phyloP scores from a whole-genome alignment of 2,797 vertebrate genomes.

The Eremophila alpestris region DNA sequence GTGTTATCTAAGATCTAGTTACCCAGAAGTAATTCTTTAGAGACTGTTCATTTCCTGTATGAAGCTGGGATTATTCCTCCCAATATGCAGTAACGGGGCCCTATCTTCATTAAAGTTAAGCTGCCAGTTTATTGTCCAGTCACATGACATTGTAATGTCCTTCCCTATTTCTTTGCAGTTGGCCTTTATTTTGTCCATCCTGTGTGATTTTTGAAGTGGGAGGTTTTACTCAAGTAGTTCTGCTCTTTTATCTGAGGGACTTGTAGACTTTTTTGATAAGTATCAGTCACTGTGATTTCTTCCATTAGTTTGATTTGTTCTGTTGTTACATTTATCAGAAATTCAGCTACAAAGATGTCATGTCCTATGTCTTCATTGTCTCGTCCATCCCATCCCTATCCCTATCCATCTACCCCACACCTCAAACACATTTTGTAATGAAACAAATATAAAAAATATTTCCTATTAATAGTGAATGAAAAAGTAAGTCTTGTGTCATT shows the following conservation, averaged over 20 bases:
- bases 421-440: neutral
- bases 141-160: neutral
- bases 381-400: fast-evolving
- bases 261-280: neutral
- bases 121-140: neutral
- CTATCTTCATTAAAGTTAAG: neutral
- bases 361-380: neutral
- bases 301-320: neutral
- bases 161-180: neutral
- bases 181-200: neutral
- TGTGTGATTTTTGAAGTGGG: neutral
- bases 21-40: neutral
- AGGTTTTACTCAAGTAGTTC: neutral
- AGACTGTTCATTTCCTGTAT: neutral
- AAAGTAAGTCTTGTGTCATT: neutral
- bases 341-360: neutral
- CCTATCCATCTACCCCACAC: fast-evolving
- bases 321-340: neutral
- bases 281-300: neutral
- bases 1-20: neutral
- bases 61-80: neutral
- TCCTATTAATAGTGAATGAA: neutral
- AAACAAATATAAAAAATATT: neutral
- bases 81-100: neutral
- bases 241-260: neutral